Percentiles rank a stretch among this genome's conserved stretches.
These are phyloP conservation scores for Enteromius thamalakanensis DNA, from an alignment of 2,797 vertebrate species.

Conservation along the genomic window DNA sequence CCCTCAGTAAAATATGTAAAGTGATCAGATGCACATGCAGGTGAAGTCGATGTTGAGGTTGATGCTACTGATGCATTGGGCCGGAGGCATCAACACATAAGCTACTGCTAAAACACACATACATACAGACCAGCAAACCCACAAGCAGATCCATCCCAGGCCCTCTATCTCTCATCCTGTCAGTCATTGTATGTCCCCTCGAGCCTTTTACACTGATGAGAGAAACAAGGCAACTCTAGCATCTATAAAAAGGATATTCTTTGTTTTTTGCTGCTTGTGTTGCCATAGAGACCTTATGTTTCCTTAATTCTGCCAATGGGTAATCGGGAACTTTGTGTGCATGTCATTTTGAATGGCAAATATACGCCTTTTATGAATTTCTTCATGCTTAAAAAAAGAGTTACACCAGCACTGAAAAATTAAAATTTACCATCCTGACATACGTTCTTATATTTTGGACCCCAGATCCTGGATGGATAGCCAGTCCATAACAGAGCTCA, in stretches of 20 bases:
- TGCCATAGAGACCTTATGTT: slow-evolving; percentile 57
- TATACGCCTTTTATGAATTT: neutral
- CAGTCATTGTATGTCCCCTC: slow-evolving; percentile 66
- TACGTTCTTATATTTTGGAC: neutral
- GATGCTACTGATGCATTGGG: slow-evolving; percentile 17
- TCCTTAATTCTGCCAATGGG: slow-evolving; percentile 43
- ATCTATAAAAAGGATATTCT: slow-evolving; percentile 46
- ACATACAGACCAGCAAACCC: slow-evolving; percentile 66
- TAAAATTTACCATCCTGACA: neutral
- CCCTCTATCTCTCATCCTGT: slow-evolving; percentile 63
- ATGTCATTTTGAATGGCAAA: neutral
- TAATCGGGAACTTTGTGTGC: slow-evolving; percentile 18
- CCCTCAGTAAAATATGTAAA: neutral
- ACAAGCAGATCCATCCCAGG: slow-evolving; percentile 67
- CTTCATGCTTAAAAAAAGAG: neutral
- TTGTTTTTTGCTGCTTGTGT: slow-evolving; percentile 56
- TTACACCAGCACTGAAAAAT: neutral
- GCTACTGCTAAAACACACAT: slow-evolving; percentile 37
- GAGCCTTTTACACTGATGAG: slow-evolving; percentile 71
- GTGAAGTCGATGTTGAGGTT: slow-evolving; percentile 8
- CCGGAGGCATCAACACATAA: slow-evolving; percentile 47
- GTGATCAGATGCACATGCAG: slow-evolving; percentile 1
- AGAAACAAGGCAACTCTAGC: slow-evolving; percentile 63
- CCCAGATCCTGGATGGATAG: neutral
- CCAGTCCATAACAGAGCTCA: neutral